phyloP scores from a whole-genome alignment of 1,140 invertebrate species.

The Cryptotermes secundus region DNA sequence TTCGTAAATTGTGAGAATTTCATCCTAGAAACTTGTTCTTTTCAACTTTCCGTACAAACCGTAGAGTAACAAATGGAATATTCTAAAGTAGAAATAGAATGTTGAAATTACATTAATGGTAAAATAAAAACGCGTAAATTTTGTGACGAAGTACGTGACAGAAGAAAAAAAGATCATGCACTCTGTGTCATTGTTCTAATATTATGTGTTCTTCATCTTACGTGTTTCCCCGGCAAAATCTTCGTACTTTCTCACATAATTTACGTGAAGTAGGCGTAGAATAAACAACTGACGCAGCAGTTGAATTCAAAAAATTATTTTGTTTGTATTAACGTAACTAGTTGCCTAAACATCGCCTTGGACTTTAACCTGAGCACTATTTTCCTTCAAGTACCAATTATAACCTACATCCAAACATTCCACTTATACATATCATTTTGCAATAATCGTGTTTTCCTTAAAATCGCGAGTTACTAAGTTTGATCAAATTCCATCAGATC shows the following conservation, averaged over 20 bases:
- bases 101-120: background rate
- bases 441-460: no score
- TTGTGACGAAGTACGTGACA: background rate
- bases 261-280: background rate
- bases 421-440: no score
- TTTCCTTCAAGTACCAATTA: no score
- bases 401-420: no score
- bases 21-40: background rate
- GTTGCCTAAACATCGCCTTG: no score
- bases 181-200: background rate
- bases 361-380: no score
- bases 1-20: background rate
- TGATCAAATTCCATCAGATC: no score
- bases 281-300: background rate
- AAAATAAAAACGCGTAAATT: background rate
- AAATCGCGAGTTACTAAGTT: no score
- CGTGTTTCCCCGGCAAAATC: background rate
- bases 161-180: background rate
- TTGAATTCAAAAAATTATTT: background rate
- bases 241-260: background rate
- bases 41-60: background rate
- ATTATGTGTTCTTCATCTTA: background rate
- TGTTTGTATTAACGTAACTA: no score
- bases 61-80: background rate
- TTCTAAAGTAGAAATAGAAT: background rate